Percentiles rank a stretch among this genome's conserved stretches.
Evolutionary conservation across 2,888 invertebrate species (phyloP).

Genomic region (Drosophila ustulata): DNA sequence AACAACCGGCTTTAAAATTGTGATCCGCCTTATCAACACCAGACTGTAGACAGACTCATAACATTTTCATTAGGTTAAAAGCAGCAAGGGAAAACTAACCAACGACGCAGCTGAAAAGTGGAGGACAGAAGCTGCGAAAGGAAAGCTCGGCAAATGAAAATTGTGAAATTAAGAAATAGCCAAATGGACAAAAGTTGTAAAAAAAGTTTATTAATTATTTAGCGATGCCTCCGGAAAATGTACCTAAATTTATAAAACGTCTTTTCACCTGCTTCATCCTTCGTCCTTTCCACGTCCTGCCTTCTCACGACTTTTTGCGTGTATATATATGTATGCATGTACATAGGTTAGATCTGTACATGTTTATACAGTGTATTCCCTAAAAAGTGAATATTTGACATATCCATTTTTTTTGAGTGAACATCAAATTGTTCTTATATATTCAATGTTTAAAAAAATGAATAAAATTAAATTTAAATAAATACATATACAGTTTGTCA

Average conservation of each 20-base stretch:
- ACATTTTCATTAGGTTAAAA: constrained; percentile 61
- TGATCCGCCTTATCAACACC: constrained; percentile 1
- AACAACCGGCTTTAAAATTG: background rate
- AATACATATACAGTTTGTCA: too few relatives aligned
- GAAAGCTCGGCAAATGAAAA: constrained; percentile 35
- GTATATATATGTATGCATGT: constrained; percentile 9
- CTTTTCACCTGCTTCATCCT: constrained; percentile 3
- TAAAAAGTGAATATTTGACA: background rate
- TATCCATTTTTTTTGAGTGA: too few relatives aligned
- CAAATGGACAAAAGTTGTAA: constrained; percentile 29
- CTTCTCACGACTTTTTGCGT: background rate
- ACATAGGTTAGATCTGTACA: background rate
- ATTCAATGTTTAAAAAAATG: too few relatives aligned
- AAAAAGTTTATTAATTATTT: constrained; percentile 57
- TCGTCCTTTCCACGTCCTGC: background rate
- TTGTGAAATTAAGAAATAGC: constrained; percentile 27
- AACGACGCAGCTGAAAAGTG: background rate
- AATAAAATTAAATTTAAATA: too few relatives aligned
- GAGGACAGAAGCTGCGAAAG: background rate
- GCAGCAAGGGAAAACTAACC: constrained; percentile 29
- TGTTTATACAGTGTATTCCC: constrained; percentile 6
- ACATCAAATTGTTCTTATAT: too few relatives aligned
- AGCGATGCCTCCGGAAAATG: constrained; percentile 41
- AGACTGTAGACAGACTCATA: constrained; percentile 4
- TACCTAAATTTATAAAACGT: constrained; percentile 27